Evolutionary conservation across 2,888 invertebrate species (phyloP).

Genomic region (Ptychoptera albimana): DNA sequence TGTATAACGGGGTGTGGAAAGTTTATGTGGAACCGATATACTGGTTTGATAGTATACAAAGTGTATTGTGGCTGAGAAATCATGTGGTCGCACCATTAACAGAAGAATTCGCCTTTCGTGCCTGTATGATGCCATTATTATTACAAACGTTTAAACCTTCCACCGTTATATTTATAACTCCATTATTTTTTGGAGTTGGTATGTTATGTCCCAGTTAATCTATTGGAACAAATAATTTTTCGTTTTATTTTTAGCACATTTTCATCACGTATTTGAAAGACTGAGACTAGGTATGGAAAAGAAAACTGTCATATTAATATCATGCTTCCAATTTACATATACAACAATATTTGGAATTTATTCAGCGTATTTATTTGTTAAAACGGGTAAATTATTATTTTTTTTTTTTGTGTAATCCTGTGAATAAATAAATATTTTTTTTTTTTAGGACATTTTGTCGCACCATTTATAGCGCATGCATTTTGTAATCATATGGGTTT

Average conservation of each 20-base stretch:
- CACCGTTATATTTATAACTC: slow-evolving; percentile 66
- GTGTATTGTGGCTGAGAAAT: slow-evolving; percentile 74
- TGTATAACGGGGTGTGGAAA: slow-evolving; percentile 46
- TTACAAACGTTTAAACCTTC: slow-evolving; percentile 63
- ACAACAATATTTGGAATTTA: slow-evolving; percentile 90
- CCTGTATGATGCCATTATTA: slow-evolving; percentile 85
- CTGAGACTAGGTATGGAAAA: slow-evolving; percentile 53
- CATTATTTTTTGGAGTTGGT: slow-evolving; percentile 73
- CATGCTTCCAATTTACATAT: slow-evolving; percentile 78
- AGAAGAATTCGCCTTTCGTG: slow-evolving; percentile 90
- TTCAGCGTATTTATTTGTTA: slow-evolving; percentile 78
- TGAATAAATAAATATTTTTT: slow-evolving; percentile 9
- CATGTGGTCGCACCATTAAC: slow-evolving; percentile 83
- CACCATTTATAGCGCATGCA: slow-evolving; percentile 77
- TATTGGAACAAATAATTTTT: not conserved
- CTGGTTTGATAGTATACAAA: slow-evolving; percentile 54
- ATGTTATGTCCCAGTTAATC: not conserved
- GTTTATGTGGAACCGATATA: slow-evolving; percentile 43
- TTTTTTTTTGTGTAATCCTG: too few relatives aligned
- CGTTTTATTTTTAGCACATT: slow-evolving; percentile 52
- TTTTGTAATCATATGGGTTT: slow-evolving; percentile 97
- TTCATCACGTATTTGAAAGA: slow-evolving; percentile 79
- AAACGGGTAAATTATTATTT: slow-evolving; percentile 40
- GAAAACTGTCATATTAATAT: slow-evolving; percentile 50
- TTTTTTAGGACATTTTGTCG: slow-evolving; percentile 58